These are phyloP conservation scores for Python bivittatus DNA, from an alignment of 2,113 vertebrate genomes.

Conservation along the genomic window DNA sequence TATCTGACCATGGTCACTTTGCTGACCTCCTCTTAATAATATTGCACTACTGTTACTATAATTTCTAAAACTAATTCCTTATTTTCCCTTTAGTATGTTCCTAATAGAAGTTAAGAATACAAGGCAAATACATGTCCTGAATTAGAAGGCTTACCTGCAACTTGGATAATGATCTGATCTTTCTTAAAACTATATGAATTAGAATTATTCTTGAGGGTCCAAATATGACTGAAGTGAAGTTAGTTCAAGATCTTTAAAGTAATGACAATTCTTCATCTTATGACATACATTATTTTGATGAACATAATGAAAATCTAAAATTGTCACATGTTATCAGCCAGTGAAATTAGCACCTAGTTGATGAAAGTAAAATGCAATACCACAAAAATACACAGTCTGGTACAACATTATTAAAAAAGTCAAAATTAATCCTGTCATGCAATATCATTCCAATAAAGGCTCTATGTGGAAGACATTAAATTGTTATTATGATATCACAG, in stretches of 20 bases:
- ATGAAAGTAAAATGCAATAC: neutral
- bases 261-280: conserved; percentile 8
- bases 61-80: neutral
- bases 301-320: conserved; percentile 11
- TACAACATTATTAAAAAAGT: neutral
- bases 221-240: neutral
- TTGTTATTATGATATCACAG: neutral
- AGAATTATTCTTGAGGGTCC: neutral
- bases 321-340: neutral
- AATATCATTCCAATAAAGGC: neutral
- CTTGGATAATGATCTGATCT: neutral
- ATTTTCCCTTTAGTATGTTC: neutral
- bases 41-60: neutral
- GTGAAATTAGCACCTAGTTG: neutral
- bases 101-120: neutral
- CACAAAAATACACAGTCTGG: neutral
- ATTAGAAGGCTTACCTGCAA: neutral
- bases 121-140: neutral
- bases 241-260: neutral
- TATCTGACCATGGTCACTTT: no score
- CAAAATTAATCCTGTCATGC: conserved; percentile 1
- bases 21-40: no score
- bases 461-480: neutral
- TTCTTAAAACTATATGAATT: neutral
- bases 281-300: neutral